A percentile compares a stretch with the other conserved stretches of the same genome.
Conservation (phyloP, 1,140 invertebrate genomes). For the Caenorhabditis briggsae region DNA sequence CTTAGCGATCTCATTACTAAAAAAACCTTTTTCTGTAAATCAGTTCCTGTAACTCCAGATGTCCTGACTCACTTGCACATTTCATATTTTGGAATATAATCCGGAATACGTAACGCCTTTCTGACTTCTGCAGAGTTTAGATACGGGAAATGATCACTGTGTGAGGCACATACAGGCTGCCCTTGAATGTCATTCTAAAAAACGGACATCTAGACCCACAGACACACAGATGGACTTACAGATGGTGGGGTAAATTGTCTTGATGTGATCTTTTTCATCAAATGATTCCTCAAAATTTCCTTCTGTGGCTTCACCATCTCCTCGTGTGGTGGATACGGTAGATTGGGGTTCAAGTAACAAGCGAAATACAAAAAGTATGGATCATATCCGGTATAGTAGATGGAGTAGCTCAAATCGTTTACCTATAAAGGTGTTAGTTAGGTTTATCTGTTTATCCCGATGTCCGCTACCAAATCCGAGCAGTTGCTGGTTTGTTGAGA, state of each 20-base stretch:
- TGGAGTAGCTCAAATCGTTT: slow-evolving; percentile 51
- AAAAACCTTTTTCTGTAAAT: slow-evolving; percentile 1
- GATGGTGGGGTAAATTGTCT: not conserved
- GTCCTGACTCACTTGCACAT: slow-evolving; percentile 59
- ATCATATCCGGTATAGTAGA: slow-evolving; percentile 68
- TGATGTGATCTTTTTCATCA: not conserved
- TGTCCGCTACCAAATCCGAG: slow-evolving; percentile 3
- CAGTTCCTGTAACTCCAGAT: not conserved
- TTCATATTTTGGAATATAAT: slow-evolving; percentile 57
- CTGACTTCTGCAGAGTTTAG: slow-evolving; percentile 65
- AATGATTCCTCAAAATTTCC: not conserved
- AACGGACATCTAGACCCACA: not conserved
- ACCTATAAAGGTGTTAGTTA: not conserved
- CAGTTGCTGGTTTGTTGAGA: slow-evolving; percentile 35
- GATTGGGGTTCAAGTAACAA: slow-evolving; percentile 65
- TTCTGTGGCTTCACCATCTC: not conserved
- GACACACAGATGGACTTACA: not conserved
- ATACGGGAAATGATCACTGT: slow-evolving; percentile 55
- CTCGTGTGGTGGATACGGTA: slow-evolving; percentile 23
- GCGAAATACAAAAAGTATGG: slow-evolving; percentile 69
- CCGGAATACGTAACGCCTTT: slow-evolving; percentile 63
- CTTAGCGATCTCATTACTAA: slow-evolving; percentile 50
- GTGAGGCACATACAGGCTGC: slow-evolving; percentile 47
- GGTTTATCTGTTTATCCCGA: not conserved
- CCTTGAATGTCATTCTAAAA: slow-evolving; percentile 12